Conservation (phyloP, 37 sponge, comb jelly and placozoan species). For the Geodia barretti region DNA sequence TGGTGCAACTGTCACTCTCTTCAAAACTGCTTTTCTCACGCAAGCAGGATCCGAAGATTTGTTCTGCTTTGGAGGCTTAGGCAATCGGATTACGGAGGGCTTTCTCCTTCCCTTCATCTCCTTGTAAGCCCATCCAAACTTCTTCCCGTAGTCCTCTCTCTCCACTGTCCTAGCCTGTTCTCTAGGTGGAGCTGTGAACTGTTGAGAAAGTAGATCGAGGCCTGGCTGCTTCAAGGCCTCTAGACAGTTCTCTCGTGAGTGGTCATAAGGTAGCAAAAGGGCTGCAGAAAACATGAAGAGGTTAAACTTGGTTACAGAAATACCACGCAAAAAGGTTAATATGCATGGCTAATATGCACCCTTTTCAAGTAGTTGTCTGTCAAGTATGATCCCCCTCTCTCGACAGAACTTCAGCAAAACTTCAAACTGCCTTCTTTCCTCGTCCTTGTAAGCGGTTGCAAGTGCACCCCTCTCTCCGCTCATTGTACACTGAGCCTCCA, state of each 20-base stretch:
- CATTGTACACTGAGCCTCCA: slow-evolving; percentile 27
- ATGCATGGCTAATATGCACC: slow-evolving; percentile 12
- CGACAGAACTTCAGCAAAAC: slow-evolving; percentile 18
- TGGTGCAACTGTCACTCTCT: slow-evolving; percentile 30
- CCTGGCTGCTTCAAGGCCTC: slow-evolving; percentile 17
- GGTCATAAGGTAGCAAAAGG: slow-evolving; percentile 53
- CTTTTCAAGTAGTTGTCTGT: slow-evolving; percentile 18
- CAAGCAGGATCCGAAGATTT: too few relatives aligned
- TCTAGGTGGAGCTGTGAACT: slow-evolving; percentile 6
- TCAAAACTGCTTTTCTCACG: too few relatives aligned
- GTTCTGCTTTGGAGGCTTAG: slow-evolving; percentile 44
- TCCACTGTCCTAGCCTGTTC: background rate
- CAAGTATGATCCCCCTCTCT: slow-evolving; percentile 15
- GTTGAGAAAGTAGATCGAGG: background rate
- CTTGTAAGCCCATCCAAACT: slow-evolving; percentile 55
- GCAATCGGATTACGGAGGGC: slow-evolving; percentile 32
- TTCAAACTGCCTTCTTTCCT: slow-evolving; percentile 33
- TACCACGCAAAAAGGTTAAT: background rate
- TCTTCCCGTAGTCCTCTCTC: background rate
- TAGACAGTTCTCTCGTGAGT: slow-evolving; percentile 14
- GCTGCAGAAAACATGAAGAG: slow-evolving; percentile 10
- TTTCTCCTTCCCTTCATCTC: slow-evolving; percentile 41
- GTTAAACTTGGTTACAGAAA: background rate
- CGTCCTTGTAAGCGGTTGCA: slow-evolving; percentile 16
- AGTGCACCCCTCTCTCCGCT: background rate